A percentile compares a stretch with the other conserved stretches of the same genome.
Conservation (phyloP, 2,797 vertebrate species). For the Urosaurus nigricauda region DNA sequence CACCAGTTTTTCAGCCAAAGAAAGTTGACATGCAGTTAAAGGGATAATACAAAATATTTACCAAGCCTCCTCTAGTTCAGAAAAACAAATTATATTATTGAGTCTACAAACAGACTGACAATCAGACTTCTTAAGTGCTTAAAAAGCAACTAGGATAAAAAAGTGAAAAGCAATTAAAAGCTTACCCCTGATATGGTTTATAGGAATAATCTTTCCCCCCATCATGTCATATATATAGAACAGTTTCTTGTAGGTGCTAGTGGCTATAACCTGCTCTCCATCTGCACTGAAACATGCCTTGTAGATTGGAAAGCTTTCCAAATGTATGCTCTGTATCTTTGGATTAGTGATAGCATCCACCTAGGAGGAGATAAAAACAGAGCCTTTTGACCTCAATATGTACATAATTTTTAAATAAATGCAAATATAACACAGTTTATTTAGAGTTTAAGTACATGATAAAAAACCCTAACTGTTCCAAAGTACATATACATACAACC, state of each 20-base stretch:
- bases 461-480: neutral
- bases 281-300: conserved; percentile 88
- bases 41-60: neutral
- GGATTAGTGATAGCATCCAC: conserved; percentile 93
- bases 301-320: conserved; percentile 91
- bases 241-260: conserved; percentile 86
- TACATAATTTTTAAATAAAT: neutral
- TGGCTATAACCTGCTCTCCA: conserved; percentile 91
- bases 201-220: conserved; percentile 86
- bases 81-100: conserved; percentile 19
- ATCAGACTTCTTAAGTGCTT: neutral
- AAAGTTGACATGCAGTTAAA: neutral
- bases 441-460: neutral
- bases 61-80: neutral
- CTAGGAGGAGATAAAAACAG: conserved; percentile 69
- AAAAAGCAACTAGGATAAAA: neutral
- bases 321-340: conserved; percentile 93
- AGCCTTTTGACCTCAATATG: neutral
- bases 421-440: neutral
- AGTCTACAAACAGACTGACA: neutral
- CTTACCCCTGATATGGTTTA: conserved; percentile 86
- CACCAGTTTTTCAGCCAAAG: neutral
- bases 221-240: conserved; percentile 98
- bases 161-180: conserved; percentile 12
- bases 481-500: neutral